Percentiles rank a stretch among this genome's conserved stretches.
These are phyloP conservation scores for Pammene aurita DNA, from an alignment of 2,888 invertebrate species.

Conservation along the genomic window DNA sequence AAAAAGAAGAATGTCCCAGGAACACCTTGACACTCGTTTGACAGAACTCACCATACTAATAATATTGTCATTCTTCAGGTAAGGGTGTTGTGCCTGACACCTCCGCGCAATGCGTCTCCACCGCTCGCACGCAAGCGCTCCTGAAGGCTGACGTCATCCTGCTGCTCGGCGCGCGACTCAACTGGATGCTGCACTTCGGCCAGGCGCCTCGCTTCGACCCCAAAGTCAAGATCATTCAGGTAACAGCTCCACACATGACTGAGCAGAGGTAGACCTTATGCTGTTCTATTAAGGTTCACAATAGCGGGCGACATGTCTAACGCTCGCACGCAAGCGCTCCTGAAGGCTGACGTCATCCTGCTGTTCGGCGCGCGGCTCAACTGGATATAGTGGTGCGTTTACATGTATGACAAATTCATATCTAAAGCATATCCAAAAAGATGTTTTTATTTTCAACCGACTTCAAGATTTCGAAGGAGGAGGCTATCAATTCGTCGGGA, in stretches of 20 bases:
- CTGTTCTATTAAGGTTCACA: neutral
- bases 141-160: constrained; percentile 94
- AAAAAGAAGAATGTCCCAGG: too few relatives aligned
- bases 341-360: constrained; percentile 94
- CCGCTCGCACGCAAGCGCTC: constrained; percentile 93
- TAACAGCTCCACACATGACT: constrained; percentile 42
- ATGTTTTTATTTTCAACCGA: too few relatives aligned
- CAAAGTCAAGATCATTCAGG: constrained; percentile 95
- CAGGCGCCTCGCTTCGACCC: constrained; percentile 91
- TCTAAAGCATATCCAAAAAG: too few relatives aligned
- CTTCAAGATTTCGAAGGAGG: too few relatives aligned
- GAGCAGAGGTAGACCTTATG: neutral
- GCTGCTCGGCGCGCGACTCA: constrained; percentile 94
- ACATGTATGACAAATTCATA: too few relatives aligned
- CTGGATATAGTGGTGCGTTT: constrained; percentile 85
- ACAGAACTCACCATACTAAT: too few relatives aligned
- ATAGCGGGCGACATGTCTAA: constrained; percentile 84
- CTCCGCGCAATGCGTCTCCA: constrained; percentile 89
- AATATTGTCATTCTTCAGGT: constrained; percentile 60
- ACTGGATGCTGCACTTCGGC: constrained; percentile 99
- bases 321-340: constrained; percentile 93
- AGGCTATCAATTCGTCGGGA: too few relatives aligned
- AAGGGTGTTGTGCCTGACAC: constrained; percentile 90
- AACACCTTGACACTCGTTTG: too few relatives aligned
- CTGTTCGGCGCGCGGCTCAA: constrained; percentile 96